Conservation (phyloP, 2,113 vertebrate species). For the Rhodinocichla rosea region DNA sequence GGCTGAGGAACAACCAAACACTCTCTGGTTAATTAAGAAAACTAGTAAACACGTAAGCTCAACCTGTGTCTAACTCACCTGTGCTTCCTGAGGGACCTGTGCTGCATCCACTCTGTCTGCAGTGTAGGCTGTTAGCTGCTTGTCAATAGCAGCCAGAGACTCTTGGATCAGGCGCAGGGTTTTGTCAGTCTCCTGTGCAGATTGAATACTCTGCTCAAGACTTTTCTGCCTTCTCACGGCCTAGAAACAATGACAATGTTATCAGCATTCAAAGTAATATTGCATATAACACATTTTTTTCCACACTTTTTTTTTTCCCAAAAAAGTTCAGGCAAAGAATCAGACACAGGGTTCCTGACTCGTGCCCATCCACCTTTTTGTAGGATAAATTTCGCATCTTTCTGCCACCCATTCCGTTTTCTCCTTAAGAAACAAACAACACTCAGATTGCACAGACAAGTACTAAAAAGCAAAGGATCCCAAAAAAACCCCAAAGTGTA, state of each 20-base stretch:
- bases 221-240: constrained; percentile 84
- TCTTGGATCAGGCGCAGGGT: constrained; percentile 88
- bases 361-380: constrained; percentile 73
- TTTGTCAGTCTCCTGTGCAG: constrained; percentile 90
- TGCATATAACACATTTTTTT: not conserved
- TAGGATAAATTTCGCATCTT: constrained; percentile 76
- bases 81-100: constrained; percentile 94
- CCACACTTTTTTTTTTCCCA: not conserved
- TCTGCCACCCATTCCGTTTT: constrained; percentile 69
- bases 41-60: not conserved
- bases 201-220: constrained; percentile 88
- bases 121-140: constrained; percentile 85
- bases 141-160: constrained; percentile 83
- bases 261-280: not conserved
- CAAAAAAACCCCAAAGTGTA: not conserved
- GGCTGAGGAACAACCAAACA: not conserved
- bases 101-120: constrained; percentile 90
- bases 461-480: not conserved
- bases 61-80: constrained; percentile 72
- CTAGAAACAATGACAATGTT: constrained; percentile 67
- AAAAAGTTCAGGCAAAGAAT: not conserved
- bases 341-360: not conserved
- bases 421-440: not conserved
- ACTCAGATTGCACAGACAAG: not conserved
- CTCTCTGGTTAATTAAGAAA: not conserved